Base-by-base conservation (phyloP, 2,888 invertebrate species). In the Scaptomyza flava region DNA sequence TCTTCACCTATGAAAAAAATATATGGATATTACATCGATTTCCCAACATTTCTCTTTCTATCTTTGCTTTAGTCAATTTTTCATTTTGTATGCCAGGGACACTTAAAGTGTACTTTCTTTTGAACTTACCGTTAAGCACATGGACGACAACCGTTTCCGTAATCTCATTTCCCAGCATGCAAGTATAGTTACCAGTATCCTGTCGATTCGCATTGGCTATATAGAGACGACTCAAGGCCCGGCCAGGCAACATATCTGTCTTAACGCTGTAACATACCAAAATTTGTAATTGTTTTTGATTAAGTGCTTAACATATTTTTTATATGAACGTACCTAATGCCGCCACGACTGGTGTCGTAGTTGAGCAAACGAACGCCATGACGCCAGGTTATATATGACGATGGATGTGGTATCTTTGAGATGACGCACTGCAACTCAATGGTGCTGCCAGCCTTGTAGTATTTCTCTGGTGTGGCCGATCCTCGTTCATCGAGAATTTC, bases 341-440 rank as follows among this genome's bases (percentile, higher is more conserved):
- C 96, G 34, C 96, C 96, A 59, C 96, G 93, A 81, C 95, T 95
- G 0, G 95, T 96, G 90, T 96, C 96, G 89, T 95, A 96, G 92
- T 96, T 96, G 68, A 96, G 93, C 91, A 95, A 93, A 78, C 96
- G 94, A 31, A 94, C 92, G 6, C 96, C 96, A 89, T 96, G 96
- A 76, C 95, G 95, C 96, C 96, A 96, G 89, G 95, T 94, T 84
- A 96, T 96, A 89, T 95, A 96, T 38, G 95, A 94, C 51, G 95
- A 94, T 7, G 95, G 95, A 89, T 95, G 95, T 6, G 96, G 96
- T 62, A 96, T 95, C 91, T 95, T 95, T 86, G 96, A 96, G 90
- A 96, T 95, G 79, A 96, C 94, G 90, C 96, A 96, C 81, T 96
- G 94, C 63, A 96, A 93, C 90, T 96, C 96, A 87, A 96, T 96